These are phyloP conservation scores for Ornithoptera alexandrae DNA, from an alignment of 2,888 invertebrate species.

Conservation along the genomic window DNA sequence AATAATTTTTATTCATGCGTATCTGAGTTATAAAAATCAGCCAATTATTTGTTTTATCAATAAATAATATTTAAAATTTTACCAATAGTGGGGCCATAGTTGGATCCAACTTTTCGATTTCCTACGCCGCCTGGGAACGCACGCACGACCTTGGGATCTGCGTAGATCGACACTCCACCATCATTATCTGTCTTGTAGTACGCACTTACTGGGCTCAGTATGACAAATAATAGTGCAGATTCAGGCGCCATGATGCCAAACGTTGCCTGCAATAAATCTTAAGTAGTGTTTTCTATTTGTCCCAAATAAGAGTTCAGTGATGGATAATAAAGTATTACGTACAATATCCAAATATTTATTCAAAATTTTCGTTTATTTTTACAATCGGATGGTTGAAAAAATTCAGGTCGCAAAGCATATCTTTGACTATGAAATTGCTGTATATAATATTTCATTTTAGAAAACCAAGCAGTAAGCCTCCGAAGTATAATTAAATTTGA, in stretches of 20 bases:
- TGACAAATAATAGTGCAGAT: conserved; percentile 93
- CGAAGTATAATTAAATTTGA: too few species aligned
- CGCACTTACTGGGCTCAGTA: conserved; percentile 95
- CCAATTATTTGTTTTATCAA: neutral
- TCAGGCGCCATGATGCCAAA: conserved; percentile 94
- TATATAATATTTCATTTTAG: too few species aligned
- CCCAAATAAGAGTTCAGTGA: neutral
- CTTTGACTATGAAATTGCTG: too few species aligned
- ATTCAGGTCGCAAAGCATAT: too few species aligned
- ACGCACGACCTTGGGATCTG: conserved; percentile 92
- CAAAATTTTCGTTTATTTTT: too few species aligned
- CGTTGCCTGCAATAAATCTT: conserved; percentile 83
- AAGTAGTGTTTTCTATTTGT: neutral
- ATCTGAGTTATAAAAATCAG: neutral
- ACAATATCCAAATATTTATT: neutral
- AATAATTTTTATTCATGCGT: neutral
- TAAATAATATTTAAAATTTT: conserved; percentile 29
- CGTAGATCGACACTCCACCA: conserved; percentile 90
- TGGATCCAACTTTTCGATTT: conserved; percentile 96
- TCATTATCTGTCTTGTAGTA: conserved; percentile 88
- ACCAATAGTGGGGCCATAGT: conserved; percentile 92
- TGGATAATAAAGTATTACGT: neutral
- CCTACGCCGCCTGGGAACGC: conserved; percentile 98
- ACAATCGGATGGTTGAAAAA: too few species aligned
- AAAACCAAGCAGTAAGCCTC: too few species aligned